These are phyloP conservation scores for Odobenus rosmarus DNA, from an alignment of 2,113 vertebrate species.

Conservation along the genomic window DNA sequence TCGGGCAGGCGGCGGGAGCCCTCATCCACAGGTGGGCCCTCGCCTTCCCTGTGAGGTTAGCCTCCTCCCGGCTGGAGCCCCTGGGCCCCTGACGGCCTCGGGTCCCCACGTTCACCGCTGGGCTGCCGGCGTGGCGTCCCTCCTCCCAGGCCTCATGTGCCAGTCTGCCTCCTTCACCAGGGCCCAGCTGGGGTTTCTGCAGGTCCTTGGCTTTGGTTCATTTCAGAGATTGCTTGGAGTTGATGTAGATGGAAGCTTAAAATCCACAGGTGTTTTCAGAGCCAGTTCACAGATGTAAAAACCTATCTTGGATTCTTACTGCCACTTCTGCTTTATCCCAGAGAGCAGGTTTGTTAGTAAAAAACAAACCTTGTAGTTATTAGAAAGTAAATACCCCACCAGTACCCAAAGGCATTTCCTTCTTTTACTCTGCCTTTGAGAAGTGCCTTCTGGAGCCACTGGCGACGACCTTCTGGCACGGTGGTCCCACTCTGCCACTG, in stretches of 20 bases:
- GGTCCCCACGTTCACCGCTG: rapidly evolving
- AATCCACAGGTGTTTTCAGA: background rate
- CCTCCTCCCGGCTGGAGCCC: background rate
- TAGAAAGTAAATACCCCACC: background rate
- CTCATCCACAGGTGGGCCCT: constrained; percentile 93
- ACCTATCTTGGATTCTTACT: background rate
- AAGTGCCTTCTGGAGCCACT: background rate
- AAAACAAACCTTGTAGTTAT: background rate
- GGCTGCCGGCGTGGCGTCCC: rapidly evolving
- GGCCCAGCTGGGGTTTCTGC: background rate
- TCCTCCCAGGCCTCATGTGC: rapidly evolving
- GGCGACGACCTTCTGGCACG: rapidly evolving
- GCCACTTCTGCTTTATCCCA: background rate
- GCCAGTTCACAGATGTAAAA: background rate
- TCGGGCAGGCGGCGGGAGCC: constrained; percentile 93
- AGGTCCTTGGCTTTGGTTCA: rapidly evolving
- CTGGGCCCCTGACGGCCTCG: background rate
- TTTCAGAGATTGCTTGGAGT: background rate
- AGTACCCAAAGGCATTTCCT: background rate
- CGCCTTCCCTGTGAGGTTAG: rapidly evolving
- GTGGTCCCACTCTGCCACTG: background rate
- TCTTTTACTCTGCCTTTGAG: background rate
- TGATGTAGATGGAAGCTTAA: background rate
- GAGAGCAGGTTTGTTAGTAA: background rate
- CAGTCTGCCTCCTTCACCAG: rapidly evolving